These are phyloP conservation scores for Oscheius sp. DNA, from an alignment of 2,888 invertebrate genomes.

Conservation along the genomic window DNA sequence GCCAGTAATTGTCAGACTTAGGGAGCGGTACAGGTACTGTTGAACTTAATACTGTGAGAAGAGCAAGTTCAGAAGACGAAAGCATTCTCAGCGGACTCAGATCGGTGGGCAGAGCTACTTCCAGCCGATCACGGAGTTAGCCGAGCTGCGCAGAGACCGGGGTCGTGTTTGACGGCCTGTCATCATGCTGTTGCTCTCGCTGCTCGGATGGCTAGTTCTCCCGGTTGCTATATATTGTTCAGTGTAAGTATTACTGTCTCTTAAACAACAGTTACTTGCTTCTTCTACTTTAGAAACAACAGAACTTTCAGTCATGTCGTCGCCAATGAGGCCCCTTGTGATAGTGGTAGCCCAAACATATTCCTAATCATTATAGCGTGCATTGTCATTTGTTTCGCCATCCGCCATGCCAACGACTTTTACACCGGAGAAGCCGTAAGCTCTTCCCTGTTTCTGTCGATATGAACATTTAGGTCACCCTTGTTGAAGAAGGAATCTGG, in stretches of 20 bases:
- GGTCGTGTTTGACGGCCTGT: constrained; percentile 34
- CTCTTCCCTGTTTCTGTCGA: background rate
- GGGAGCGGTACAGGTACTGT: constrained; percentile 30
- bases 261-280: background rate
- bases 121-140: constrained; percentile 36
- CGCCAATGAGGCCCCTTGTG: constrained; percentile 42
- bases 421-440: constrained; percentile 57
- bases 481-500: constrained; percentile 54
- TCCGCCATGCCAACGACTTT: constrained; percentile 58
- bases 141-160: constrained; percentile 18
- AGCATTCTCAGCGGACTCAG: constrained; percentile 14
- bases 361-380: constrained; percentile 54
- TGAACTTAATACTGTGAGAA: background rate
- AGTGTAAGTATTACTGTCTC: background rate
- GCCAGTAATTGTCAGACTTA: constrained; percentile 26
- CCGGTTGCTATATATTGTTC: background rate
- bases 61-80: constrained; percentile 20
- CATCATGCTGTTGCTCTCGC: constrained; percentile 6
- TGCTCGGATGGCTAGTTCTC: constrained; percentile 2
- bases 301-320: background rate
- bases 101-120: constrained; percentile 33
- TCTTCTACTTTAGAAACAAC: background rate
- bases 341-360: constrained; percentile 46
- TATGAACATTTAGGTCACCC: constrained; percentile 40
- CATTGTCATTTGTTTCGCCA: constrained; percentile 51